A percentile compares a stretch with the other conserved stretches of the same genome.
phyloP scores from a whole-genome alignment of 23 tunicate species.

The Botrylloides violaceus region DNA sequence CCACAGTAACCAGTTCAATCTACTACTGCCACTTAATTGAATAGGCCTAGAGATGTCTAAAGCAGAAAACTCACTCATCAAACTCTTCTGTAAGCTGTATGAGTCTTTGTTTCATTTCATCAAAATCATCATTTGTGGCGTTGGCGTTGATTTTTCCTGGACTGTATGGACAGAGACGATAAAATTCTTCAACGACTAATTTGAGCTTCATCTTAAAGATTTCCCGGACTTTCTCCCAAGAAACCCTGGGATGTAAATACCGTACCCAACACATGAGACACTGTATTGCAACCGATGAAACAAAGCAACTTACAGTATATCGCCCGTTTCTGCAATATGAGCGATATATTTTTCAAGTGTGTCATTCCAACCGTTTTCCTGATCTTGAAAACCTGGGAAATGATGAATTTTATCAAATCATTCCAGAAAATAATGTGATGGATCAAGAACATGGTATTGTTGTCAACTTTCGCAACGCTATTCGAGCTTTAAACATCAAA shows the following conservation, averaged over 20 bases:
- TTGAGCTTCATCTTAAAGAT: conserved; percentile 50
- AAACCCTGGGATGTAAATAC: conserved; percentile 15
- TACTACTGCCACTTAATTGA: no score
- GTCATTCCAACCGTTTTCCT: conserved; percentile 14
- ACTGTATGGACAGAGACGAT: conserved; percentile 32
- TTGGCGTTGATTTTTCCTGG: conserved; percentile 63
- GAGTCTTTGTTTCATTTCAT: conserved; percentile 68
- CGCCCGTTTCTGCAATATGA: conserved; percentile 77
- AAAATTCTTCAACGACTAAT: conserved; percentile 56
- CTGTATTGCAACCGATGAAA: neutral
- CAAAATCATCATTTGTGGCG: conserved; percentile 60
- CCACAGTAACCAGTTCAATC: no score
- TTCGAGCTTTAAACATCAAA: no score
- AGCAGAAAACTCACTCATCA: conserved; percentile 33
- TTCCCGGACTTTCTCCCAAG: conserved; percentile 70
- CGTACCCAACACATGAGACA: no score
- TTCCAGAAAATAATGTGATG: no score
- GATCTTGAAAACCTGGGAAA: conserved; percentile 23
- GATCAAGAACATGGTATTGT: no score
- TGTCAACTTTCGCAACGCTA: no score
- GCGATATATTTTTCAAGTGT: conserved; percentile 43
- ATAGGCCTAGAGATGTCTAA: neutral
- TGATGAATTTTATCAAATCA: no score
- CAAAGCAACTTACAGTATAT: conserved; percentile 41
- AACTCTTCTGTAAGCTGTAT: conserved; percentile 37